Base-by-base conservation (phyloP, 2,797 vertebrate genomes). In the Trematomus bernacchii region DNA sequence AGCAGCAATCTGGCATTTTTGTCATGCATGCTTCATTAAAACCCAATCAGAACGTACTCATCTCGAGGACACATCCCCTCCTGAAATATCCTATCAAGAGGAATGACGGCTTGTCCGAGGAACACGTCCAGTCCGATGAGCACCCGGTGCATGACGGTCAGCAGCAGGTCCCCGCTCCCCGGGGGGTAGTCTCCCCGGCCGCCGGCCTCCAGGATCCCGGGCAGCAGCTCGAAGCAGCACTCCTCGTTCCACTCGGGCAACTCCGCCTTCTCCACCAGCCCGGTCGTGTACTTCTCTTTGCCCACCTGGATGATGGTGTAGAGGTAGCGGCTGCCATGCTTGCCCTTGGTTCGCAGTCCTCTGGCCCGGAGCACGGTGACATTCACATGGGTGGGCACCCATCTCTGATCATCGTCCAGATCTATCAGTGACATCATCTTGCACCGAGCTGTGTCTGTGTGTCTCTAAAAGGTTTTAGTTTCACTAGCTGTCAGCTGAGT, bases 311-410 rank as follows among this genome's bases (percentile, higher is more conserved):
- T 96, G 85, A 97, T 92, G 33, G 97, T 96, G 94, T 97, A 99
- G 27, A 97, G 96, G 89, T 98, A 97, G 89, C 97, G 97, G 91
- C 96, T 97, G 80, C 96, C 97, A 82, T 97, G 95, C 64, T 96
- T 97, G 86, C 97, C 96, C 93, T 97, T 98, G 89, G 96, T 95
- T 46, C 97, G 96, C 92, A 99, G 92, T 66, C 96, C 96, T 44
- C 95, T 94, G 30, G 97, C 98, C 77, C 96, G 94, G 65, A 97
- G 93, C 66, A 98, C 97, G 19, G 96, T 97, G 91, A 98, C 96
- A 93, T 98, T 97, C 66, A 98, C 97, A 76, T 98, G 97, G 37
- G 97, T 99, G 80, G 97, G 98, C 33, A 97, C 91, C 98, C 97
- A 98, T 63, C 96, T 91, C 93, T 95, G 96, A 47, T 97, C 96